Conservation (phyloP, 1,140 invertebrate genomes). For the Zaprionus tsacasi region DNA sequence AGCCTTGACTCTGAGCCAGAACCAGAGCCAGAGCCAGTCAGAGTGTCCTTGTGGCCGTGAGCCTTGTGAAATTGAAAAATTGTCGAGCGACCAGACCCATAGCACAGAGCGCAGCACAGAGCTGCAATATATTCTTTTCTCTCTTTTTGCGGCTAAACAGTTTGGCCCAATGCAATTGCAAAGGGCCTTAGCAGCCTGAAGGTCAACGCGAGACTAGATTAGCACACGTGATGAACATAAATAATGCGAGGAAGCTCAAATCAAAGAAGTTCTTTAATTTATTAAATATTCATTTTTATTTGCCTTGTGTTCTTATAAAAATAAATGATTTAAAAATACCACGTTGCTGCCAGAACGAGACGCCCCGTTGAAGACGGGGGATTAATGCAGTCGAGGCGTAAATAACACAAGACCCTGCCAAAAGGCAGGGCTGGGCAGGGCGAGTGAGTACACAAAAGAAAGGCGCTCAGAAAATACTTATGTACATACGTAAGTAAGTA, state of each 20-base stretch:
- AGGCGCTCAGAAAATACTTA: conserved; percentile 1
- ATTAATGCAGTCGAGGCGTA: conserved; percentile 13
- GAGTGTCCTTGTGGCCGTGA: conserved; percentile 51
- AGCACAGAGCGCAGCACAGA: neutral
- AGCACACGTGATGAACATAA: neutral
- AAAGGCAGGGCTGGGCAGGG: neutral
- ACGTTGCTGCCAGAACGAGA: neutral
- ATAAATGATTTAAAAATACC: neutral
- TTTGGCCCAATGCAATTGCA: conserved; percentile 7
- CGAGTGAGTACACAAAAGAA: neutral
- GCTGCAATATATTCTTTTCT: conserved; percentile 31
- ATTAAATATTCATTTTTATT: neutral
- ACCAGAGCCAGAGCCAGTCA: conserved; percentile 7
- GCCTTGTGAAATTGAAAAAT: conserved; percentile 67
- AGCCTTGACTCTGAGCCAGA: conserved; percentile 67
- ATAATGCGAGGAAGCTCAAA: neutral
- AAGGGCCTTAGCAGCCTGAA: neutral
- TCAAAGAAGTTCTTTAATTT: neutral
- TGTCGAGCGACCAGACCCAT: conserved; percentile 43
- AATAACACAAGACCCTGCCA: neutral
- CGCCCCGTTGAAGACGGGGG: too few relatives aligned
- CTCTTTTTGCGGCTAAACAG: neutral
- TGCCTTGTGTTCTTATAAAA: neutral
- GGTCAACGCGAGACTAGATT: conserved; percentile 10
- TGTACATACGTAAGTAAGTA: conserved; percentile 5